Conservation (phyloP, 2,888 invertebrate genomes). For the Serripes groenlandicus region DNA sequence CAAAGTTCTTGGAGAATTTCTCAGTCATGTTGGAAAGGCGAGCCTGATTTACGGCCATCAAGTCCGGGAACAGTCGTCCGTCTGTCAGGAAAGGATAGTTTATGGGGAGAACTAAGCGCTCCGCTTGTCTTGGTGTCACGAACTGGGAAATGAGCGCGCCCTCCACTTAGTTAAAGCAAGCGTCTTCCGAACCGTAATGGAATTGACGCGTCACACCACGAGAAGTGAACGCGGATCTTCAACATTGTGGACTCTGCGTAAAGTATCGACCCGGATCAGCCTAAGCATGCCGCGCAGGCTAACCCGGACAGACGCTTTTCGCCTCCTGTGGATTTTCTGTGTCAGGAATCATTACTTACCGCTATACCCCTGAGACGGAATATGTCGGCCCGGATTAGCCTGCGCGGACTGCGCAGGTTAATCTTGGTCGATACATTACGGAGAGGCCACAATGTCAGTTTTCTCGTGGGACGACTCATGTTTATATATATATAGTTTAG, state of each 20-base stretch:
- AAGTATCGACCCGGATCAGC: not conserved
- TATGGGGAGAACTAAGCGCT: conserved; percentile 60
- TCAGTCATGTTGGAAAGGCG: conserved; percentile 68
- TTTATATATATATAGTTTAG: too few relatives aligned
- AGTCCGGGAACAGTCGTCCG: conserved; percentile 60
- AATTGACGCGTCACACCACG: conserved; percentile 4
- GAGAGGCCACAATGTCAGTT: too few relatives aligned
- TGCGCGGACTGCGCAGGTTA: too few relatives aligned
- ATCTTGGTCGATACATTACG: too few relatives aligned
- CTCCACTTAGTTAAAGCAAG: conserved; percentile 10
- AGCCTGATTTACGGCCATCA: conserved; percentile 62
- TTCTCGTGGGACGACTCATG: too few relatives aligned
- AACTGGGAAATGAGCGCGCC: conserved; percentile 39
- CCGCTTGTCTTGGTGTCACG: conserved; percentile 57
- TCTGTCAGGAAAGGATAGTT: conserved; percentile 59
- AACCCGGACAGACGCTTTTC: not conserved
- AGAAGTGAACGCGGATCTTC: not conserved
- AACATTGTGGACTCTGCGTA: too few relatives aligned
- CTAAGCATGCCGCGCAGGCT: not conserved
- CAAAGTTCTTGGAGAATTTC: conserved; percentile 66
- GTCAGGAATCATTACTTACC: too few relatives aligned
- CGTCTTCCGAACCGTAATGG: conserved; percentile 12
- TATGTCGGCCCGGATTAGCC: too few relatives aligned
- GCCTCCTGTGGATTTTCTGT: too few relatives aligned
- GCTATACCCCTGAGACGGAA: too few relatives aligned